Evolutionary conservation across 1,140 invertebrate genomes (phyloP).

Genomic region (Helicoverpa armigera): DNA sequence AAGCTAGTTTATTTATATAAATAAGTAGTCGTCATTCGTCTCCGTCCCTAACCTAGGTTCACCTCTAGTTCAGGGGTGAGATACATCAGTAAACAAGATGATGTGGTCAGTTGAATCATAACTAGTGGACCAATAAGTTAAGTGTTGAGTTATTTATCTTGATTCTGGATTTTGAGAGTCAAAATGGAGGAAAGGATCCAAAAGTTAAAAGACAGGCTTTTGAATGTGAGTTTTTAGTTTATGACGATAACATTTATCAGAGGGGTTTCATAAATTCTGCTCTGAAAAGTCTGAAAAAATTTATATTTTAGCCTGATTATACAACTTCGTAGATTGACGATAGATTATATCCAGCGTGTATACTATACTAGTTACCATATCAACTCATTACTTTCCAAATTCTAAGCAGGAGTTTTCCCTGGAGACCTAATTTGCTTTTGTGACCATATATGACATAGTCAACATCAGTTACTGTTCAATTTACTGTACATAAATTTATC

Average conservation of each 20-base stretch:
- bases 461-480: not conserved
- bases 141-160: not conserved
- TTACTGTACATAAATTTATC: too few species aligned
- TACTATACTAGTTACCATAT: too few species aligned
- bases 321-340: too few species aligned
- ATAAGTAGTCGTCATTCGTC: not conserved
- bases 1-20: not conserved
- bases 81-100: not conserved
- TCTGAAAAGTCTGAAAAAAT: too few species aligned
- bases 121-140: not conserved
- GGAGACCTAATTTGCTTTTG: too few species aligned
- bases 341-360: too few species aligned
- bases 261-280: too few species aligned
- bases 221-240: conserved; percentile 6
- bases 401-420: too few species aligned
- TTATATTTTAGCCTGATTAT: too few species aligned
- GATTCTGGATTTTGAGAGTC: not conserved
- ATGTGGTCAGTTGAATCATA: not conserved
- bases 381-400: too few species aligned
- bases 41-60: not conserved
- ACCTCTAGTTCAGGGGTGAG: conserved; percentile 4
- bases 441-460: not conserved
- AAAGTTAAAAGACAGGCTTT: conserved; percentile 25
- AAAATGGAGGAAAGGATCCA: conserved; percentile 30
- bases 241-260: not conserved